Conservation (phyloP, 2,797 vertebrate genomes). For the Uromys caudimaculatus region DNA sequence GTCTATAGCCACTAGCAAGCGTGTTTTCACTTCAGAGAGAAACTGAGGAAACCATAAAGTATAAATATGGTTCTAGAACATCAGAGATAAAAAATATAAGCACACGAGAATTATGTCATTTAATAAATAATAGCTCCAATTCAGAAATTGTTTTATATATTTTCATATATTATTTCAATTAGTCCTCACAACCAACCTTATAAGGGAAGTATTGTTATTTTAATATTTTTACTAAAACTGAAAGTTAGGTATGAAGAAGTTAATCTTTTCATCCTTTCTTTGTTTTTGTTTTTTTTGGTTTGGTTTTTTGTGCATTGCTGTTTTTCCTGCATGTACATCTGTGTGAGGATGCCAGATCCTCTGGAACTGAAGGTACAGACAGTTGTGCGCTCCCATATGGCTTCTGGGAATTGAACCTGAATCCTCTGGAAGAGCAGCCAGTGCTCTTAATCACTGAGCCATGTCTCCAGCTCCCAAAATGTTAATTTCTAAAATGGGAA, state of each 20-base stretch:
- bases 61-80: constrained; percentile 1
- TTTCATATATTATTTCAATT: not conserved
- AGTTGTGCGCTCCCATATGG: not conserved
- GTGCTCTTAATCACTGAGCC: not conserved
- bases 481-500: not conserved
- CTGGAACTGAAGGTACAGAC: not conserved
- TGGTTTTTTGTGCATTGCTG: not conserved
- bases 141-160: not conserved
- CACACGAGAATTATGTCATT: constrained; percentile 31
- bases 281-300: not conserved
- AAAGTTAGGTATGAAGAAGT: not conserved
- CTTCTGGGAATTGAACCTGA: not conserved
- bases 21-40: not conserved
- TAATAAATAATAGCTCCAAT: constrained; percentile 35
- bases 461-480: not conserved
- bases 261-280: not conserved
- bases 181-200: not conserved
- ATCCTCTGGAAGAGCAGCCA: not conserved
- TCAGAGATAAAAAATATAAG: not conserved
- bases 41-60: not conserved
- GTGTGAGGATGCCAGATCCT: not conserved
- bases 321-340: not conserved
- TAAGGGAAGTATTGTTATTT: constrained; percentile 20
- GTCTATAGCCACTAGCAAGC: not conserved
- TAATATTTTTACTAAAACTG: constrained; percentile 35